Evolutionary conservation across 2,797 vertebrate species (phyloP).

Genomic region (Ciconia nigra): DNA sequence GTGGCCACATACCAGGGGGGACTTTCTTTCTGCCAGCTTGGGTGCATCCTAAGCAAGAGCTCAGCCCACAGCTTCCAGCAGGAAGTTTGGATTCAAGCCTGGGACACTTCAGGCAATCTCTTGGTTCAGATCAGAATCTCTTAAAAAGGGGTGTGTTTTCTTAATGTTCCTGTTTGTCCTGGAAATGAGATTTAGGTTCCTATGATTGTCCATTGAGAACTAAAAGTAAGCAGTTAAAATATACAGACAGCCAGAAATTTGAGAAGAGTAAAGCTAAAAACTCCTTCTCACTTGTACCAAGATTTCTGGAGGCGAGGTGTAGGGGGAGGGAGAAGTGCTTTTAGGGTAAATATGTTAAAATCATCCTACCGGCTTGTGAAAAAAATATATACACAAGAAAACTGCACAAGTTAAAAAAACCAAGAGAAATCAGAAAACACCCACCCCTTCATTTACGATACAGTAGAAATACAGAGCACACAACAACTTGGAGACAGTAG

Average conservation of each 20-base stretch:
- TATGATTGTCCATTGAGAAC: neutral
- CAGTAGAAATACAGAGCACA: neutral
- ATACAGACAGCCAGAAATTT: neutral
- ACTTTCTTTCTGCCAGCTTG: neutral
- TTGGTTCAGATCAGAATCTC: neutral
- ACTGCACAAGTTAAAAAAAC: neutral
- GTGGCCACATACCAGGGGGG: neutral
- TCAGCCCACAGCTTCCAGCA: neutral
- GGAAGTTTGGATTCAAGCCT: neutral
- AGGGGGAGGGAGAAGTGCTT: neutral
- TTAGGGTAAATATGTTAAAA: neutral
- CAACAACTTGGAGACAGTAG: neutral
- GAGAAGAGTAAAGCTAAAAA: neutral
- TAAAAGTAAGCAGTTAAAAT: neutral
- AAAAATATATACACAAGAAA: neutral
- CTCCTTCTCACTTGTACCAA: neutral
- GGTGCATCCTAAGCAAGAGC: neutral
- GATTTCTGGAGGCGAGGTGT: neutral
- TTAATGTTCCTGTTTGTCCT: neutral
- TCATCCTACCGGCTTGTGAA: neutral
- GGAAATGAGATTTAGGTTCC: neutral
- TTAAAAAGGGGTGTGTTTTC: neutral
- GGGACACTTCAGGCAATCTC: neutral
- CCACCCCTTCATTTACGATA: neutral
- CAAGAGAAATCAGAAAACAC: neutral